Evolutionary conservation across 2,888 invertebrate genomes (phyloP), one percentile per base, ranked within the genome.

Genomic region (Acanthosepion pharaonis): DNA sequence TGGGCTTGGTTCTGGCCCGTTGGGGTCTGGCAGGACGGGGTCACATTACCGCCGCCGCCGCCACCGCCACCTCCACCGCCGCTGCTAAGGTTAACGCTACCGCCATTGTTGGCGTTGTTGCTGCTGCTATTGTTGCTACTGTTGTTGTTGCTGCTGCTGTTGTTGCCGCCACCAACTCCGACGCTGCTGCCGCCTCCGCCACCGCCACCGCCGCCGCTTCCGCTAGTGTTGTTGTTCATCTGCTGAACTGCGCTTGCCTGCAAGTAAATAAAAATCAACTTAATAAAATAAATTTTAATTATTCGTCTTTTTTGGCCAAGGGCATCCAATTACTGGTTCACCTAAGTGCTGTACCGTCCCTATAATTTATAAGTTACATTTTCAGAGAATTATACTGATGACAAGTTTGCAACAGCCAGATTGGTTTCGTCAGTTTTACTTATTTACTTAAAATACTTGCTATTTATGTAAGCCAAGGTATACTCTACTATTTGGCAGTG

Each of bases 151-250:
- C 28, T 93, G 93, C 53, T 93, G 53, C 93, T 94, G 91, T 48
- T 95, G 95, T 95, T 96, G 92, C 95, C 95, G 59, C 94, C 94
- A 78, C 95, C 95, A 93, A 95, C 94, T 94, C 95, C 94, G 94
- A 95, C 91, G 95, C 95, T 91, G 94, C 95, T 51, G 94, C 95
- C 94, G 95, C 95, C 94, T 94, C 94, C 49, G 95, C 93, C 92
- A 95, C 55, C 91, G 64, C 59, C 48, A 94, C 28, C 53, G 49
- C 49, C 91, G 92, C 93, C 28, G 51, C 94, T 93, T 93, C 28
- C 53, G 78, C 49, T 55, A 64, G 91, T 33, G 78, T 92, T 94
- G 42, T 95, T 78, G 64, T 94, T 51, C 94, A 94, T 93, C 93
- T 94, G 94, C 91, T 94, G 95, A 94, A 94, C 94, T 94, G 95